These are phyloP conservation scores for Hyposoter didymator DNA, from an alignment of 2,888 invertebrate species.

Conservation along the genomic window DNA sequence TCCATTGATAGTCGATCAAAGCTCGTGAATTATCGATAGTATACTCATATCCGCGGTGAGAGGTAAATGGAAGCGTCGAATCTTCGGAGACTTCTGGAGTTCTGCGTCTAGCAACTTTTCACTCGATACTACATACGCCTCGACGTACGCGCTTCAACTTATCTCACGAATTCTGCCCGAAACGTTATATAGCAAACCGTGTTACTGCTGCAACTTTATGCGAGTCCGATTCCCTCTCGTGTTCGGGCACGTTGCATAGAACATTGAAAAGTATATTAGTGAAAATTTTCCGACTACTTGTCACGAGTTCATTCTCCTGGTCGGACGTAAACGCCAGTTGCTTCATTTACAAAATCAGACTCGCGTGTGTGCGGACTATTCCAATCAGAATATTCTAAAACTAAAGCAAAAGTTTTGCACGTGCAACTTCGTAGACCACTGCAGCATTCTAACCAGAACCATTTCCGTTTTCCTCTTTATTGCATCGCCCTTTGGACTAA, in stretches of 20 bases:
- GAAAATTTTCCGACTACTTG: background rate
- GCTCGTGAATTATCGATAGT: slow-evolving; percentile 51
- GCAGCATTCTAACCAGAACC: background rate
- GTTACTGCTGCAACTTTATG: slow-evolving; percentile 42
- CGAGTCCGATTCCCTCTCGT: slow-evolving; percentile 29
- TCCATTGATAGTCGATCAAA: slow-evolving; percentile 56
- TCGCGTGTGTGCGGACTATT: too few relatives aligned
- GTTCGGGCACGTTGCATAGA: background rate
- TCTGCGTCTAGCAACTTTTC: slow-evolving; percentile 26
- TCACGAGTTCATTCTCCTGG: background rate
- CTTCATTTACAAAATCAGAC: too few relatives aligned
- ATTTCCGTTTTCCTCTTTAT: background rate
- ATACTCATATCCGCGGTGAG: slow-evolving; percentile 40
- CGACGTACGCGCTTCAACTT: slow-evolving; percentile 35
- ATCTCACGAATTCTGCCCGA: slow-evolving; percentile 34
- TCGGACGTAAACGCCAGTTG: background rate
- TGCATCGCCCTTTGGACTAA: background rate
- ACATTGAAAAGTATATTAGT: background rate
- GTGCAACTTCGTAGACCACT: background rate
- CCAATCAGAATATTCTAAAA: background rate
- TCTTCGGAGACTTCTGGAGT: slow-evolving; percentile 24
- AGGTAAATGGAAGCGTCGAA: slow-evolving; percentile 14
- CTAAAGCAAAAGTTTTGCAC: background rate
- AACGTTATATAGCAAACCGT: slow-evolving; percentile 34
- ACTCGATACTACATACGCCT: slow-evolving; percentile 1